phyloP scores from a whole-genome alignment of 2,797 vertebrate genomes.

The Eulemur albifrons region DNA sequence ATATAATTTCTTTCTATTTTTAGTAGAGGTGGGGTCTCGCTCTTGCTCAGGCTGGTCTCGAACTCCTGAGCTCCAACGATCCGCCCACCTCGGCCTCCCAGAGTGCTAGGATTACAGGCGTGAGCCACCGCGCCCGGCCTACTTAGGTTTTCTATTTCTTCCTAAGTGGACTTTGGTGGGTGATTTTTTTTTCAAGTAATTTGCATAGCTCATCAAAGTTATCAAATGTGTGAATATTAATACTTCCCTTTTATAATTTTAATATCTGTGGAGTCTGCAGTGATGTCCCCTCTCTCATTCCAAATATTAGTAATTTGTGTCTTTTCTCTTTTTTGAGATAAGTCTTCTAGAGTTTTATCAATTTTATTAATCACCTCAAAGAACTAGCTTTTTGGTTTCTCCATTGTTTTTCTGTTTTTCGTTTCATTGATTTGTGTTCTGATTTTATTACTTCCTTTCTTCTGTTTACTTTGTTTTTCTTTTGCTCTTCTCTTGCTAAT shows the following conservation, averaged over 20 bases:
- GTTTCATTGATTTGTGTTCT: not conserved
- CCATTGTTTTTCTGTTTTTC: not conserved
- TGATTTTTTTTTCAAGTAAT: not conserved
- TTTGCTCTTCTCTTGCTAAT: not conserved
- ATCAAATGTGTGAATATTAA: not conserved
- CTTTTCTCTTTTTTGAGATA: not conserved
- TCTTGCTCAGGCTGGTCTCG: no score
- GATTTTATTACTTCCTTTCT: not conserved
- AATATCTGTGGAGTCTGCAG: not conserved
- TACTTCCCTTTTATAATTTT: not conserved
- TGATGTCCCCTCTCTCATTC: not conserved
- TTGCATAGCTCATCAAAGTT: not conserved
- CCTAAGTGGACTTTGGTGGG: not conserved
- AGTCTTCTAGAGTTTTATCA: not conserved
- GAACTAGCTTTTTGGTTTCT: not conserved
- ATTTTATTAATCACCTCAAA: not conserved
- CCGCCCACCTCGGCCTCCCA: no score
- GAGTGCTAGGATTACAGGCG: no score
- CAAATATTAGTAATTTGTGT: not conserved
- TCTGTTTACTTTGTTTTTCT: not conserved
- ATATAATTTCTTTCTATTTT: no score
- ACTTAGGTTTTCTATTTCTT: not conserved
- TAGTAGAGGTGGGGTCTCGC: no score
- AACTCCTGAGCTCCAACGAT: no score
- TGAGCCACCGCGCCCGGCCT: no score